These are phyloP conservation scores for Oryctolagus cuniculus DNA, from an alignment of 2,113 vertebrate species.

Conservation along the genomic window DNA sequence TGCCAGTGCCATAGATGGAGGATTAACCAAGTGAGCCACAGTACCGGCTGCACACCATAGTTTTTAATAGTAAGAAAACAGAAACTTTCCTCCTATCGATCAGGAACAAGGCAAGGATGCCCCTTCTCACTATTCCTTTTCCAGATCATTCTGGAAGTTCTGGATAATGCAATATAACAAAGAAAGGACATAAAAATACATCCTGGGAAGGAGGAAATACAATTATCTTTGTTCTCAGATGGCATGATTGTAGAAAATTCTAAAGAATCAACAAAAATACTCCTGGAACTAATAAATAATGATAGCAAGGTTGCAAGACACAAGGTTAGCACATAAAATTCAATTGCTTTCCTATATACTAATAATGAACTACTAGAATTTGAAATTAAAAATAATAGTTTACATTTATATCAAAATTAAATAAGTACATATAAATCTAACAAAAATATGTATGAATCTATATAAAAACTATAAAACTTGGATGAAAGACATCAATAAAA, in stretches of 20 bases:
- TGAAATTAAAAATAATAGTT: neutral
- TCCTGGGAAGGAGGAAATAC: neutral
- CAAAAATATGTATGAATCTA: neutral
- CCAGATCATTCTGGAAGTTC: too few species aligned
- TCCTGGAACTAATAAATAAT: neutral
- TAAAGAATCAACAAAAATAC: neutral
- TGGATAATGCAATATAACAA: neutral
- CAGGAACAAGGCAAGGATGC: neutral
- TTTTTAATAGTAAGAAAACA: neutral
- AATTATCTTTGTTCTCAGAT: neutral
- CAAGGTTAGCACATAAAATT: neutral
- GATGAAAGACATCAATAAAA: neutral
- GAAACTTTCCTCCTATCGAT: neutral
- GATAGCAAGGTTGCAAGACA: neutral
- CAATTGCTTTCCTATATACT: neutral
- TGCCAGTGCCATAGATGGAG: too few species aligned
- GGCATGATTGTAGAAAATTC: neutral
- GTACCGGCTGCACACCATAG: too few species aligned
- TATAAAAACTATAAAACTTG: neutral
- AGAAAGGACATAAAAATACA: neutral
- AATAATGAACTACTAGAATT: neutral
- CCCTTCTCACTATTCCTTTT: neutral
- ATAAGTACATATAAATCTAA: neutral
- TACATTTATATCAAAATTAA: neutral
- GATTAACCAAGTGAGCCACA: too few species aligned